Evolutionary conservation across 2,888 invertebrate species (phyloP), one percentile per base, ranked within the genome.

Genomic region (Phytoseiulus persimilis): DNA sequence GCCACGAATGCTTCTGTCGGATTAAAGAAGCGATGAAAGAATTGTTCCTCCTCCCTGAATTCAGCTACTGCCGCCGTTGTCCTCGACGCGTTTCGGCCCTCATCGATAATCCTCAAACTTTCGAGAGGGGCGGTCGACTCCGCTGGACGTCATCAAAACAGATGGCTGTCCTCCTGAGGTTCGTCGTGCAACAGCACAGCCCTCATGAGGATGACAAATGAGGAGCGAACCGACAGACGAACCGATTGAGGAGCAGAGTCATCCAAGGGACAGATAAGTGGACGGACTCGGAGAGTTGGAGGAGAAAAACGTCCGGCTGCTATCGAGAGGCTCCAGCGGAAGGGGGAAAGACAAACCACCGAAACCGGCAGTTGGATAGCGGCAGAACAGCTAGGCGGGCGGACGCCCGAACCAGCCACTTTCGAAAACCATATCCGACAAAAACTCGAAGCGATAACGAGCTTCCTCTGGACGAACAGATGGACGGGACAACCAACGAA

Each of bases 361-460:
- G 39, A 39, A 39, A 14, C 65, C 65, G 1, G 65, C 65, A 65
- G 9, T 65, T 28, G 65, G 28, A 65, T 65, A 28, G 65, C 65
- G 1, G 65, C 65, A 28, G 65, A 65, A 65, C 65, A 65, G 65
- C 39, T 6, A 65, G 65, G 65, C 65, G 65, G 18, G 28, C 65
- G 65, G 18, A 28, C 65, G 65, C 65, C 5, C 65, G 39, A 39
- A 39, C 39, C 39, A 39, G 39, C 65, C 65, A 65, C 65, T 65
- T 65, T 65, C 65, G 65, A 65, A 65, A 65, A 65, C 65, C 65
- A 65, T 65, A 65, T 65, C 65, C 65, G 65, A 65, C 65, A 65
- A 65, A 65, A 65, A 65, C 65, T 3, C 65, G 65, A 65, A 65
- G 65, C 65, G 65, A 65, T 65, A 65, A 65, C 65, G 65, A 65